Percentiles rank a stretch among this genome's conserved stretches.
phyloP scores from a whole-genome alignment of 2,113 vertebrate species.

The Ia io region DNA sequence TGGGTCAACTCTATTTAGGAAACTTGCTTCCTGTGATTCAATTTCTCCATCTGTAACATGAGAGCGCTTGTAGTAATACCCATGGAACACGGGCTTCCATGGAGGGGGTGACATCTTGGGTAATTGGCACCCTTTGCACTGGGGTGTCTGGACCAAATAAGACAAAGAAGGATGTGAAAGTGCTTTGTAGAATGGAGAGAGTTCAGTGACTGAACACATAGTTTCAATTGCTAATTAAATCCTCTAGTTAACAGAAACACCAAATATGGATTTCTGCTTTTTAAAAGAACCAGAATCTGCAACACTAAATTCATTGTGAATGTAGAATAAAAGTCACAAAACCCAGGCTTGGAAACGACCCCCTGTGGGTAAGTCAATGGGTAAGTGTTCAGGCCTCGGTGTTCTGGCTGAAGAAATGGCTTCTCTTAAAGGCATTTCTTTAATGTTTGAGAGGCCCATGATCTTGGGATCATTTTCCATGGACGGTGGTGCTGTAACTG shows the following conservation, averaged over 20 bases:
- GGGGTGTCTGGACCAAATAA: background rate
- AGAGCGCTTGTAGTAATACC: background rate
- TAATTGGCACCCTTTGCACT: background rate
- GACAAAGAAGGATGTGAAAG: background rate
- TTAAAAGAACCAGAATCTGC: background rate
- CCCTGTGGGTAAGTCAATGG: background rate
- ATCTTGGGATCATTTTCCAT: background rate
- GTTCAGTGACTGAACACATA: background rate
- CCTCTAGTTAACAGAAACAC: background rate
- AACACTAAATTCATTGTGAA: background rate
- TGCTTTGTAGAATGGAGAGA: background rate
- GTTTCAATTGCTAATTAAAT: background rate
- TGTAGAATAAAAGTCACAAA: background rate
- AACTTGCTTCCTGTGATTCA: background rate
- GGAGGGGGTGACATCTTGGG: rapidly evolving
- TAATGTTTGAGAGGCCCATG: background rate
- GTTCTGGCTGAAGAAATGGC: background rate
- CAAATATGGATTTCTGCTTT: background rate
- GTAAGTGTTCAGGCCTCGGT: background rate
- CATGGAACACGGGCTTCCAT: background rate
- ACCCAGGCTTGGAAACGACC: background rate
- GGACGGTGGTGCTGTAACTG: rapidly evolving
- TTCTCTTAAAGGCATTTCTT: background rate
- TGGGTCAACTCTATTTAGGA: background rate
- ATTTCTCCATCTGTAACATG: background rate